Conservation (phyloP, 2,113 vertebrate genomes). For the Corynorhinus townsendii region DNA sequence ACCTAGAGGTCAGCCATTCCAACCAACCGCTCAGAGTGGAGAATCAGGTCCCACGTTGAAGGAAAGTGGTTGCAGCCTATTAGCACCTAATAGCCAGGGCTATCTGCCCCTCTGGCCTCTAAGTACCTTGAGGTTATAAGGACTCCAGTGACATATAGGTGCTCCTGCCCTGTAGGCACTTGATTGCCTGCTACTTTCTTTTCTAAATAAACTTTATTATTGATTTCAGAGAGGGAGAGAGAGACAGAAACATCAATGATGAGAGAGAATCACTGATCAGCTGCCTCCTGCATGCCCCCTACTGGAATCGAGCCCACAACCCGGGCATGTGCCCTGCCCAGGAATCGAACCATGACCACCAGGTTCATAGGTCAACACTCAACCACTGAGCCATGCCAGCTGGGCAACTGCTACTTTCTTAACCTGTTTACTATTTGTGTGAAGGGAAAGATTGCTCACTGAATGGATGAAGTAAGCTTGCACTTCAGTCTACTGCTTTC, state of each 20-base stretch:
- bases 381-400: too few relatives aligned
- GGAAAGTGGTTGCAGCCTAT: neutral
- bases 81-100: fast-evolving
- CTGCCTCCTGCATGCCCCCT: too few relatives aligned
- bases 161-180: fast-evolving
- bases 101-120: fast-evolving
- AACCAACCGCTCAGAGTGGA: neutral
- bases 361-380: too few relatives aligned
- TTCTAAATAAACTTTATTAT: too few relatives aligned
- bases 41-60: neutral
- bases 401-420: neutral
- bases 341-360: too few relatives aligned
- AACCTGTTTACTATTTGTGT: neutral
- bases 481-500: neutral
- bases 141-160: fast-evolving
- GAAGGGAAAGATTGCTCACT: neutral
- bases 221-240: too few relatives aligned
- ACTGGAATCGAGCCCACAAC: too few relatives aligned
- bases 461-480: neutral
- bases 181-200: neutral
- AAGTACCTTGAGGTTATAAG: neutral
- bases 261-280: too few relatives aligned
- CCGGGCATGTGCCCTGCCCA: too few relatives aligned
- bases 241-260: too few relatives aligned
- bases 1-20: neutral